A percentile compares a stretch with the other conserved stretches of the same genome.
These are phyloP conservation scores for Cryptotermes secundus DNA, from an alignment of 1,140 invertebrate genomes.

Conservation along the genomic window DNA sequence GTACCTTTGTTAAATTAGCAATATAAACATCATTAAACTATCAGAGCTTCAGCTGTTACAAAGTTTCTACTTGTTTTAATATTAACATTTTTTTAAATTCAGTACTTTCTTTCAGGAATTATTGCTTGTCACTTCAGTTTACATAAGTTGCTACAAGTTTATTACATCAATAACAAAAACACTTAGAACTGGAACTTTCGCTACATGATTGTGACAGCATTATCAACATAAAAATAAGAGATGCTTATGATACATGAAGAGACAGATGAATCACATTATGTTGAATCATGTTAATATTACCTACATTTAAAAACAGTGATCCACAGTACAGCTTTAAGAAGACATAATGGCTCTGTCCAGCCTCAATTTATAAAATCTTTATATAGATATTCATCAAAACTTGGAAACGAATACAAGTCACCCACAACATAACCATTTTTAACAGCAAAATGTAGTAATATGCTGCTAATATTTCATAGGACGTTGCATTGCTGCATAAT, in stretches of 20 bases:
- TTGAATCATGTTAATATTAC: neutral
- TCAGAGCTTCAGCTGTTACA: too few species aligned
- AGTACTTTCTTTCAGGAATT: too few species aligned
- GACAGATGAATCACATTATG: neutral
- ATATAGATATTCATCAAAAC: neutral
- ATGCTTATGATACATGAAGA: neutral
- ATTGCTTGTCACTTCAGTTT: too few species aligned
- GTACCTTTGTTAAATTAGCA: too few species aligned
- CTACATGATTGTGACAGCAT: too few species aligned
- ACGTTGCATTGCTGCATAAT: neutral
- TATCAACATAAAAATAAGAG: too few species aligned
- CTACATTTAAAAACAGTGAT: neutral
- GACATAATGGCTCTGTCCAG: neutral
- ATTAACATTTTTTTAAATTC: too few species aligned
- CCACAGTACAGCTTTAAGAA: neutral
- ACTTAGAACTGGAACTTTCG: too few species aligned
- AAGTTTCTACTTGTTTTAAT: too few species aligned
- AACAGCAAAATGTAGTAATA: neutral
- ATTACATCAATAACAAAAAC: too few species aligned
- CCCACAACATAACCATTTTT: neutral
- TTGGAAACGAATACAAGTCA: neutral
- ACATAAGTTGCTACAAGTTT: too few species aligned
- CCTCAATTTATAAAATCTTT: neutral
- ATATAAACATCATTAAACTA: too few species aligned
- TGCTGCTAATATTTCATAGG: neutral